Evolutionary conservation across 2,888 invertebrate genomes (phyloP).

Genomic region (Ichneumoninae sp.): DNA sequence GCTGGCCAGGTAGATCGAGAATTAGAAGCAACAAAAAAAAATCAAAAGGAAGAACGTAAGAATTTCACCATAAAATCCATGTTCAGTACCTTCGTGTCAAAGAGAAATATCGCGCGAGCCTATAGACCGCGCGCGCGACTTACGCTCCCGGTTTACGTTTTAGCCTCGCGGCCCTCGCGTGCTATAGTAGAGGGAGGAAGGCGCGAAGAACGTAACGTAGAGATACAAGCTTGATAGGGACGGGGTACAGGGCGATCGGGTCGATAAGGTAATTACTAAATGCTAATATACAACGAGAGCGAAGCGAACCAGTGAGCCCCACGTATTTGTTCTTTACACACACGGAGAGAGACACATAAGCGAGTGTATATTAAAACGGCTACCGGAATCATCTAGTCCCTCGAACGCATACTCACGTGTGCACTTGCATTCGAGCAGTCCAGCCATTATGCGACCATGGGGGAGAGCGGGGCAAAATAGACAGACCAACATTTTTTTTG

Average conservation of each 20-base stretch:
- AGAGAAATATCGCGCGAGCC: constrained; percentile 39
- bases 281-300: constrained; percentile 76
- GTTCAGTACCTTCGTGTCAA: constrained; percentile 44
- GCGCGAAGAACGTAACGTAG: constrained; percentile 78
- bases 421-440: constrained; percentile 17
- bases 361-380: neutral
- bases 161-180: constrained; percentile 62
- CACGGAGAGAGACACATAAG: constrained; percentile 53
- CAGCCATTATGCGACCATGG: constrained; percentile 29
- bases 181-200: constrained; percentile 66
- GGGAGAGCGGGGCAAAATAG: neutral
- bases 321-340: constrained; percentile 74
- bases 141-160: constrained; percentile 53
- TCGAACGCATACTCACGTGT: constrained; percentile 2
- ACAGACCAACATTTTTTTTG: too few species aligned
- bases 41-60: constrained; percentile 1
- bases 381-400: neutral
- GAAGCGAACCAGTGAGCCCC: constrained; percentile 65
- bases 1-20: neutral
- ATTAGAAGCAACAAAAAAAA: constrained; percentile 2
- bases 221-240: constrained; percentile 81
- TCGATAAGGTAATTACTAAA: constrained; percentile 82
- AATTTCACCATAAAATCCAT: constrained; percentile 34
- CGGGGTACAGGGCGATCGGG: constrained; percentile 78
- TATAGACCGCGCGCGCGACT: constrained; percentile 29